Percentiles rank a stretch among this genome's conserved stretches.
Evolutionary conservation across 2,888 invertebrate species (phyloP).

Genomic region (Cheilosia grossa): DNA sequence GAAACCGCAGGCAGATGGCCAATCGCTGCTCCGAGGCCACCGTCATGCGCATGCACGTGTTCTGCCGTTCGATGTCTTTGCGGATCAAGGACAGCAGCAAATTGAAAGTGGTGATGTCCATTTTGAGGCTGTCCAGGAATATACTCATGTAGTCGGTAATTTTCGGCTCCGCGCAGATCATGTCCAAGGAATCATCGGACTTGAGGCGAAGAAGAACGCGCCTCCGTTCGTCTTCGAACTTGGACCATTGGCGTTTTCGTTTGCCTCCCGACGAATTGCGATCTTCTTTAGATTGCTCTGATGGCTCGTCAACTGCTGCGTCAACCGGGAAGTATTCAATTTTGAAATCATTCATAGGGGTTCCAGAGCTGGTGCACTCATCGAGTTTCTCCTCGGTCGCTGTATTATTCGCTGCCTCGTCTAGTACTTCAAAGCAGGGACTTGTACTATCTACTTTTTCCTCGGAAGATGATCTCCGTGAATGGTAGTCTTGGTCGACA

Average conservation of each 20-base stretch:
- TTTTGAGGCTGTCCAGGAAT: constrained; percentile 55
- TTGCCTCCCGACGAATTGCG: constrained; percentile 16
- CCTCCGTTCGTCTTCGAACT: constrained; percentile 61
- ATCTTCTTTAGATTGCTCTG: constrained; percentile 21
- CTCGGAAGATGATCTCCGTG: constrained; percentile 15
- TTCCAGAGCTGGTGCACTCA: constrained; percentile 17
- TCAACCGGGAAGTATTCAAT: constrained; percentile 29
- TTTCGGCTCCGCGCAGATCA: constrained; percentile 59
- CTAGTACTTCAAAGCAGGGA: not conserved
- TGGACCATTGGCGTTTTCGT: constrained; percentile 55
- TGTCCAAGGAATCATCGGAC: constrained; percentile 45
- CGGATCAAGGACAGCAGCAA: constrained; percentile 43
- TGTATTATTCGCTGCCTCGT: constrained; percentile 8
- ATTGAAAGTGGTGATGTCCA: constrained; percentile 64
- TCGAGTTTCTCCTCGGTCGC: constrained; percentile 16
- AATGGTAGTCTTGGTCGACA: not conserved
- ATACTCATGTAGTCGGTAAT: constrained; percentile 68
- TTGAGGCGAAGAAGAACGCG: constrained; percentile 49
- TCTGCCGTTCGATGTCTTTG: constrained; percentile 63
- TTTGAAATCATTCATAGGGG: constrained; percentile 43
- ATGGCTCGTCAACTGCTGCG: not conserved
- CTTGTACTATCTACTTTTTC: not conserved
- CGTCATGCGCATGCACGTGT: constrained; percentile 68
- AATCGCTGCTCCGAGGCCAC: constrained; percentile 60
- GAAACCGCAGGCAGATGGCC: constrained; percentile 46